phyloP scores from a whole-genome alignment of 2,797 vertebrate genomes.

The Intellagama lesueurii region DNA sequence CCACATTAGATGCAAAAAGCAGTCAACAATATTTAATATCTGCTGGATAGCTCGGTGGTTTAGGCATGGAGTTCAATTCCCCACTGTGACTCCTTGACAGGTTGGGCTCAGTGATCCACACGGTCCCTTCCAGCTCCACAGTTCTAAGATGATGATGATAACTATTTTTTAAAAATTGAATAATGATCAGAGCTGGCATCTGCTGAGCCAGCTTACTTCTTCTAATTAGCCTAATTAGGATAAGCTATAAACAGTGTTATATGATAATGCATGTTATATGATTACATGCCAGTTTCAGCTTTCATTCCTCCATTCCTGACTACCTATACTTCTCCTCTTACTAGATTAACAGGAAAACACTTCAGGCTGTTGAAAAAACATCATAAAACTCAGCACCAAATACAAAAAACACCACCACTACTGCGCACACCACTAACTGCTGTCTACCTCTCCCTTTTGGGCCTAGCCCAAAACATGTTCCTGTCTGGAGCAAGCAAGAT shows the following conservation, averaged over 20 bases:
- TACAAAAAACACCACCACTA: neutral
- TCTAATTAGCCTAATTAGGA: neutral
- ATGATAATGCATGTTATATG: neutral
- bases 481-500: neutral
- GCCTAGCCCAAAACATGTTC: neutral
- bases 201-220: neutral
- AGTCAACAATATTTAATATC: neutral
- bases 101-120: no score
- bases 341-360: neutral
- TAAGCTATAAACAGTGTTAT: neutral
- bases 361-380: neutral
- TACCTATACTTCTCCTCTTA: no score
- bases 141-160: neutral
- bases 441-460: neutral
- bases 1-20: no score
- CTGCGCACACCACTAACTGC: neutral
- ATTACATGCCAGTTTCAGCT: neutral
- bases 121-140: no score
- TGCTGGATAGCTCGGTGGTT: no score
- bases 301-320: neutral
- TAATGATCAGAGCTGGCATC: neutral
- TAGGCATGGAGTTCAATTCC: no score
- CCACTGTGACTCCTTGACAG: no score
- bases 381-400: no score
- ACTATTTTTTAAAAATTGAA: neutral